Percentiles rank a stretch among this genome's conserved stretches.
These are phyloP conservation scores for Scaptomyza flava DNA, from an alignment of 2,888 invertebrate species.

Conservation along the genomic window DNA sequence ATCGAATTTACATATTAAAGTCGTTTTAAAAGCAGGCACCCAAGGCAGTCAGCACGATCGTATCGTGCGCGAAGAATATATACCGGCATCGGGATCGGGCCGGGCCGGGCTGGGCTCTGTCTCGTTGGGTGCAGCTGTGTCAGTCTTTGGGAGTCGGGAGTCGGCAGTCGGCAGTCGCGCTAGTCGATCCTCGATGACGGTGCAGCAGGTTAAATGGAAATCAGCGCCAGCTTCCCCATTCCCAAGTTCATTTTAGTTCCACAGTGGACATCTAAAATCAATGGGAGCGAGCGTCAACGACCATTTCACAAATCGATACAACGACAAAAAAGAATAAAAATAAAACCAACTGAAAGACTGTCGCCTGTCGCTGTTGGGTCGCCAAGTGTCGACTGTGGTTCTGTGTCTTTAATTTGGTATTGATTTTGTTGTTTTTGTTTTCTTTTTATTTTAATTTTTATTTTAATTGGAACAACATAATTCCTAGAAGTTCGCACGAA, in stretches of 20 bases:
- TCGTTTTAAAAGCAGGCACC: slow-evolving; percentile 66
- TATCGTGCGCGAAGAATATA: slow-evolving; percentile 75
- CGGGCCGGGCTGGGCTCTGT: background rate
- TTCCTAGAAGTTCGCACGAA: slow-evolving; percentile 83
- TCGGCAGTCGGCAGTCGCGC: slow-evolving; percentile 32
- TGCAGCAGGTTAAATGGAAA: slow-evolving; percentile 80
- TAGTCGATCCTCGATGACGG: slow-evolving; percentile 60
- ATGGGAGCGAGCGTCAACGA: slow-evolving; percentile 72
- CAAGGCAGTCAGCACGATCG: slow-evolving; percentile 55
- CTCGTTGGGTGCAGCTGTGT: background rate
- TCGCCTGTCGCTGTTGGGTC: slow-evolving; percentile 38
- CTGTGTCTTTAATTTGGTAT: slow-evolving; percentile 48
- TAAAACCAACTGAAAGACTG: slow-evolving; percentile 7
- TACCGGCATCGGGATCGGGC: slow-evolving; percentile 42
- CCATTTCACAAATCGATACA: slow-evolving; percentile 83
- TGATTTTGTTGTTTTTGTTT: slow-evolving; percentile 49
- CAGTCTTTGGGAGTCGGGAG: slow-evolving; percentile 56
- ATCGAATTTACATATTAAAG: slow-evolving; percentile 83
- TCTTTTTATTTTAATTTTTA: slow-evolving; percentile 76
- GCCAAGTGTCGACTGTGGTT: slow-evolving; percentile 67
- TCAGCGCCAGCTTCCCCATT: slow-evolving; percentile 65
- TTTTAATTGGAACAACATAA: slow-evolving; percentile 84
- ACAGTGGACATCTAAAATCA: slow-evolving; percentile 68
- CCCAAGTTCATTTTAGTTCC: slow-evolving; percentile 24
- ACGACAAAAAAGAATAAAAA: slow-evolving; percentile 26